These are phyloP conservation scores for Glareola pratincola DNA, from an alignment of 2,113 vertebrate genomes.

Conservation along the genomic window DNA sequence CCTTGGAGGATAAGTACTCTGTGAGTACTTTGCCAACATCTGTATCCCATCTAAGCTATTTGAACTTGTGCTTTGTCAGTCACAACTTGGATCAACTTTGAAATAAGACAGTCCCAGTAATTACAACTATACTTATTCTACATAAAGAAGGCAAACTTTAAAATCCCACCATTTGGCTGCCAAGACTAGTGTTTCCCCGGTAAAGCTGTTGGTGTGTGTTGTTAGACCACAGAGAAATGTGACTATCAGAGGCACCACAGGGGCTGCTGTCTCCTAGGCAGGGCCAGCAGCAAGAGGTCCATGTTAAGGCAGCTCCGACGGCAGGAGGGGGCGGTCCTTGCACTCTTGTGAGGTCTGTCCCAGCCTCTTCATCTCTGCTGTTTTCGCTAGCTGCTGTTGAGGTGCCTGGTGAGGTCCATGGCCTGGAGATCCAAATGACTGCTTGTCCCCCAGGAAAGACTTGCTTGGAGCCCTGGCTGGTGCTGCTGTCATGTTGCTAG, in stretches of 20 bases:
- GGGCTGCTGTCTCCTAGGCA: neutral
- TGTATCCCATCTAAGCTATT: neutral
- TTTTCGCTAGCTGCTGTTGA: neutral
- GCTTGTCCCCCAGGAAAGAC: fast-evolving
- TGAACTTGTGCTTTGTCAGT: neutral
- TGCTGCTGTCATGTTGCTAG: neutral
- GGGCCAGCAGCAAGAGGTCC: neutral
- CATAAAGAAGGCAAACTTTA: neutral
- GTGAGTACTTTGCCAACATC: neutral
- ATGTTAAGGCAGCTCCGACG: neutral
- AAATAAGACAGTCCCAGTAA: neutral
- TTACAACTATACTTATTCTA: neutral
- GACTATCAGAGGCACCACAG: neutral
- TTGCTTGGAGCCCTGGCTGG: neutral
- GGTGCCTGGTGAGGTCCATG: neutral
- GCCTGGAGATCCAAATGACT: neutral
- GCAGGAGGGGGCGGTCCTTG: fast-evolving
- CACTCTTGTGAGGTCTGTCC: neutral
- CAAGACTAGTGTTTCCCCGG: neutral
- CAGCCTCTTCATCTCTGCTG: neutral
- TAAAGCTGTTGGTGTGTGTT: neutral
- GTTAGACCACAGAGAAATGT: neutral
- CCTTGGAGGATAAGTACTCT: neutral
- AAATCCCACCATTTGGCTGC: neutral
- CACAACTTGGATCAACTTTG: neutral